Percentiles rank a stretch among this genome's conserved stretches.
phyloP scores from a whole-genome alignment of 2,797 vertebrate genomes.

The Manis crassicaudata region DNA sequence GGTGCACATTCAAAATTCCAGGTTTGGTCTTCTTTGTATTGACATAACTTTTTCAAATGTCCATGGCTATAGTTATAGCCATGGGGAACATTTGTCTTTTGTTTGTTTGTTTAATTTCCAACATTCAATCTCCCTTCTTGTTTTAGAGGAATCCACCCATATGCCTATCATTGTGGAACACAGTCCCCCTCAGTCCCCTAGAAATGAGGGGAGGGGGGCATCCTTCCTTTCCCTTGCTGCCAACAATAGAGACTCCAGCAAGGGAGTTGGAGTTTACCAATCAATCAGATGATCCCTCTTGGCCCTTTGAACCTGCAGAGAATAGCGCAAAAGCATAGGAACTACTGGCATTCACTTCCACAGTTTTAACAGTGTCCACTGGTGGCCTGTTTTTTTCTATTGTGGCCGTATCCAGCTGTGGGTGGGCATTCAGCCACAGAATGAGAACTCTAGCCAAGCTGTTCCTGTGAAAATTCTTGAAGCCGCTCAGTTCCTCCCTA shows the following conservation, averaged over 20 bases:
- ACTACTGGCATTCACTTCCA: neutral
- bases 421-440: neutral
- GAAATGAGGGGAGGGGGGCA: rapidly evolving
- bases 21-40: neutral
- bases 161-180: neutral
- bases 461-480: neutral
- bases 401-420: neutral
- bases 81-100: neutral
- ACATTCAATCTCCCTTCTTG: neutral
- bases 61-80: neutral
- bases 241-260: neutral
- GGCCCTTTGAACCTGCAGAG: neutral
- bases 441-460: neutral
- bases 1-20: neutral
- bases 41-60: neutral
- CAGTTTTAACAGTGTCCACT: neutral
- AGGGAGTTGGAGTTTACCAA: neutral
- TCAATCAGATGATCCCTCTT: neutral
- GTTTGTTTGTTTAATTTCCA: neutral
- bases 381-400: neutral
- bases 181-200: neutral
- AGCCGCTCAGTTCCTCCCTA: neutral
- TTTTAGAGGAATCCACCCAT: neutral
- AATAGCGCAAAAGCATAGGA: neutral
- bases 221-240: neutral